Percentiles rank a stretch among this genome's conserved stretches.
phyloP scores from a whole-genome alignment of 2,888 invertebrate genomes.

The Habroteleia sp. region DNA sequence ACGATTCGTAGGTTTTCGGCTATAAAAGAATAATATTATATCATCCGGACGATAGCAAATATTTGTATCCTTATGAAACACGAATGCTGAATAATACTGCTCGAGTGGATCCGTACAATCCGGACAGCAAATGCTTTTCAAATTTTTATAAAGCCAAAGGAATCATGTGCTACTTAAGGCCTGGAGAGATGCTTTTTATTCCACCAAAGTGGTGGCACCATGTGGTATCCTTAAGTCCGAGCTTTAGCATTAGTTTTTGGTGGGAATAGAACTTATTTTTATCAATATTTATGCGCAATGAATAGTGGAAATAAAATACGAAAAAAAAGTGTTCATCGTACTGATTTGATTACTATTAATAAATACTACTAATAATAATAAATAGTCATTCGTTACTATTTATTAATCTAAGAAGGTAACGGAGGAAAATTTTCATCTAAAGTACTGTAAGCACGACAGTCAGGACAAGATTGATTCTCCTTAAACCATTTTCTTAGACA shows the following conservation, averaged over 20 bases:
- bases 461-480: slow-evolving; percentile 69
- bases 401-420: too few species aligned
- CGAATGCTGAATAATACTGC: slow-evolving; percentile 94
- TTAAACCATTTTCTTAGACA: slow-evolving; percentile 70
- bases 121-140: slow-evolving; percentile 88
- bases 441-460: slow-evolving; percentile 66
- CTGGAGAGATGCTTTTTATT: slow-evolving; percentile 96
- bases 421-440: slow-evolving; percentile 72
- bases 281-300: background rate
- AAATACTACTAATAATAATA: background rate
- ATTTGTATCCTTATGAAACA: slow-evolving; percentile 90
- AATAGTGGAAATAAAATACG: background rate
- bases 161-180: slow-evolving; percentile 86
- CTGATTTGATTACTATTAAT: too few species aligned
- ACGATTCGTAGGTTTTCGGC: slow-evolving; percentile 87
- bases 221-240: slow-evolving; percentile 91
- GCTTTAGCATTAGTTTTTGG: slow-evolving; percentile 99
- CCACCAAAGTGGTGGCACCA: slow-evolving; percentile 99
- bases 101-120: slow-evolving; percentile 91
- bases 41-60: slow-evolving; percentile 86
- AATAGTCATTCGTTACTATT: too few species aligned
- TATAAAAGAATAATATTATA: slow-evolving; percentile 93
- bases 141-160: slow-evolving; percentile 85
- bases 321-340: background rate
- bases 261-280: slow-evolving; percentile 84